These are phyloP conservation scores for Cyanistes caeruleus DNA, from an alignment of 2,113 vertebrate species.

Conservation along the genomic window DNA sequence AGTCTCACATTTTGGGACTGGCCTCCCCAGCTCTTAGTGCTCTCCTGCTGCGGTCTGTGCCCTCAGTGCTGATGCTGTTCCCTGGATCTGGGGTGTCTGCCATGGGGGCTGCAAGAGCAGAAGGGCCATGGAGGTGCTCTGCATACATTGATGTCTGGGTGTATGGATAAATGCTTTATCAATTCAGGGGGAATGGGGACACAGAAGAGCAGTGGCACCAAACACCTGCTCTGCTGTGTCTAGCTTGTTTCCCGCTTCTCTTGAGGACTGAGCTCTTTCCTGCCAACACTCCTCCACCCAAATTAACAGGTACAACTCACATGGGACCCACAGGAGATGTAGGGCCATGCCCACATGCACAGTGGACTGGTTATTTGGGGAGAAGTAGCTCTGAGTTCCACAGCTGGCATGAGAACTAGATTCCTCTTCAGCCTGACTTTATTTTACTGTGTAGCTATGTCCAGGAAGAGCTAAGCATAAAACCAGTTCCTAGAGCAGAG, in stretches of 20 bases:
- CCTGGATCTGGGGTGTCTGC: neutral
- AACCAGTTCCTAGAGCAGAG: neutral
- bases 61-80: neutral
- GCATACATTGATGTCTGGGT: neutral
- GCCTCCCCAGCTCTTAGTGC: neutral
- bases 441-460: neutral
- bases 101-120: neutral
- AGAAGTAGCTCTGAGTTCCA: neutral
- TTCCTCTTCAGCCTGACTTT: neutral
- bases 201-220: neutral
- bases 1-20: neutral
- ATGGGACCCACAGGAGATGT: neutral
- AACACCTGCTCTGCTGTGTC: neutral
- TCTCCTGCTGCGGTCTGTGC: neutral
- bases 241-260: neutral
- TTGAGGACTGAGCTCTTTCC: neutral
- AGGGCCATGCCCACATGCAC: rapidly evolving
- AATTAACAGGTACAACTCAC: neutral
- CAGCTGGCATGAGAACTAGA: neutral
- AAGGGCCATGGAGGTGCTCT: neutral
- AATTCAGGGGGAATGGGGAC: neutral
- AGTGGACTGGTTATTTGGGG: neutral
- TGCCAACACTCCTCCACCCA: neutral
- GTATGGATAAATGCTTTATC: neutral
- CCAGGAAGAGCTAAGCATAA: neutral